Percentiles rank a stretch among this genome's conserved stretches.
Evolutionary conservation across 2,888 invertebrate species (phyloP).

Genomic region (Orthosia cruda): DNA sequence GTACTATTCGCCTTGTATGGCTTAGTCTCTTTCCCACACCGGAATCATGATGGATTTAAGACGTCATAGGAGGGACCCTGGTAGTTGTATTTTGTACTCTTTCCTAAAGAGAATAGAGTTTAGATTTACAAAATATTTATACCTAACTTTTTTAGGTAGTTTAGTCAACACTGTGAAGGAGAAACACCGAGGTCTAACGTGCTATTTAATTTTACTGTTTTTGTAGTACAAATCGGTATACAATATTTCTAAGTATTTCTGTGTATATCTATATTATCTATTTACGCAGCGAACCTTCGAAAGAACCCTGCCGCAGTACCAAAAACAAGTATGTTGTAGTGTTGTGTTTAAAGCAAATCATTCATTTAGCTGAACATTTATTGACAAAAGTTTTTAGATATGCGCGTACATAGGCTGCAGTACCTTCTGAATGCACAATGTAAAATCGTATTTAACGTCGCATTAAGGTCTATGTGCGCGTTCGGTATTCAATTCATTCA

Average conservation of each 20-base stretch:
- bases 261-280: slow-evolving; percentile 52
- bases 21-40: no score
- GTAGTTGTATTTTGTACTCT: background rate
- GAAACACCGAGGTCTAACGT: background rate
- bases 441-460: background rate
- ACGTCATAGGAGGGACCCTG: no score
- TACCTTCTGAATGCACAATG: background rate
- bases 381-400: no score
- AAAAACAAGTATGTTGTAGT: slow-evolving; percentile 85
- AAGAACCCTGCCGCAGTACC: slow-evolving; percentile 79
- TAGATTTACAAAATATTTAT: background rate
- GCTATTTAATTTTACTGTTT: slow-evolving; percentile 1
- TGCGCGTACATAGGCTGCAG: background rate
- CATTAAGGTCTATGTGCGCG: background rate
- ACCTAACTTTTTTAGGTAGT: background rate
- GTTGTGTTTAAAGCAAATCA: slow-evolving; percentile 74
- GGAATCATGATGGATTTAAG: no score
- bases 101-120: background rate
- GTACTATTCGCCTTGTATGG: no score
- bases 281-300: slow-evolving; percentile 84
- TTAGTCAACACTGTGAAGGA: background rate
- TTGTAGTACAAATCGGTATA: slow-evolving; percentile 1
- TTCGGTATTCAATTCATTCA: no score
- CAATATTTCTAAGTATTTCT: slow-evolving; percentile 17
- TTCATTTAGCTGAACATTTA: slow-evolving; percentile 28